Evolutionary conservation across 2,888 invertebrate species (phyloP), one percentile per base, ranked within the genome.

Genomic region (Gastrophysa polygoni): DNA sequence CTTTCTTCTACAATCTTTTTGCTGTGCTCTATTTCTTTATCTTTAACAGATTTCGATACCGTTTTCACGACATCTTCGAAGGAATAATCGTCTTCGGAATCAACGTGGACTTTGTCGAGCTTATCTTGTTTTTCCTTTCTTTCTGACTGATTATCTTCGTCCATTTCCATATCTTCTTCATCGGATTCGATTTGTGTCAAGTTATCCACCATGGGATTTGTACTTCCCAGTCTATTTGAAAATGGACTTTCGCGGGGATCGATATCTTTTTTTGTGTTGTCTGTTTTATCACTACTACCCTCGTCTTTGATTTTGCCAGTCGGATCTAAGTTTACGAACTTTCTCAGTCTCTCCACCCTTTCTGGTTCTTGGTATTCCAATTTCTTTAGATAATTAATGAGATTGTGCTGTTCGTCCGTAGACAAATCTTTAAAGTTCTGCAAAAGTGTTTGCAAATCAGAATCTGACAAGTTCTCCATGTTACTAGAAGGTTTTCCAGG

Each of bases 401-500:
- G 84, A 70, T 91, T 90, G 76, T 92, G 91, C 74, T 94, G 93
- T 77, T 94, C 93, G 67, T 92, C 91, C 0, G 88, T 87, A 0
- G 90, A 90, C 11, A 94, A 80, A 72, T 92, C 91, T 77, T 91
- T 92, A 71, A 91, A 91, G 76, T 93, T 93, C 77, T 92, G 91
- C 59, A 94, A 78, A 1, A 93, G 80, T 0, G 91, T 89, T 76
- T 93, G 91, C 49, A 94, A 79, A 73, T 94, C 93, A 0, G 89
- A 88, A 77, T 94, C 92, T 0, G 92, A 91, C 7, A 94, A 82
- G 10, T 88, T 89, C 70, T 92, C 92, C 87, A 92, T 89, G 57
- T 70, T 71, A 50, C 57, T 72, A 7, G 71, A 68, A 11, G 69
- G 57, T 56, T 65, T 67, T 24, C 64, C 67, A 1, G 70, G 69